Evolutionary conservation across 2,113 vertebrate species (phyloP).

Genomic region (Ceyx cyanopectus): DNA sequence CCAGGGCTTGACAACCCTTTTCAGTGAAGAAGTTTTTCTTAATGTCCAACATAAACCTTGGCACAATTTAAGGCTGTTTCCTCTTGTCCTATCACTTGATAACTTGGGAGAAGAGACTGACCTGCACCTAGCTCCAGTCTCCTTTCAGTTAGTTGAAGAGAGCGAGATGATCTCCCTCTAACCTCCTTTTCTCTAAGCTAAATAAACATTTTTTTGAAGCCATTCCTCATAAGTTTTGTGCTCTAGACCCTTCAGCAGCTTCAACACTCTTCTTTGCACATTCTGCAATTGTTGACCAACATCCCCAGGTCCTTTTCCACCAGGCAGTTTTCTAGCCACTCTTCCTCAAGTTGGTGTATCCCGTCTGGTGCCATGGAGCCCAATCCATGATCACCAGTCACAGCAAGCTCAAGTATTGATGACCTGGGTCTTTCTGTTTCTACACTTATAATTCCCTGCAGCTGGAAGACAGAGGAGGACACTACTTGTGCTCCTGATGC

Average conservation of each 20-base stretch:
- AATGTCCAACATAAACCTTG: no score
- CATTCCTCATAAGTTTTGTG: background rate
- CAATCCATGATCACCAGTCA: background rate
- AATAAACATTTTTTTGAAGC: background rate
- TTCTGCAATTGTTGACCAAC: background rate
- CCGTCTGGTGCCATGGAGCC: no score
- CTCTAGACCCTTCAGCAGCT: background rate
- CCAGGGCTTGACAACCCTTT: no score
- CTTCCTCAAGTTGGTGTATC: no score
- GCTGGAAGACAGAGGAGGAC: background rate
- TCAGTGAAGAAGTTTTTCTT: no score
- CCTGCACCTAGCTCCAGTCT: background rate
- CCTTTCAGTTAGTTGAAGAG: background rate
- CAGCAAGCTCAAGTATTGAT: background rate
- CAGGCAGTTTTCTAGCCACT: background rate
- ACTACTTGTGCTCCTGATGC: background rate
- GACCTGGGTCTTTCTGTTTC: background rate
- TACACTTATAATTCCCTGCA: background rate
- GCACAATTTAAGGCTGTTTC: no score
- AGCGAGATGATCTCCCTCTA: background rate
- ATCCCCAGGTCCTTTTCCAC: background rate
- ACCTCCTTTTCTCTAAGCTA: background rate
- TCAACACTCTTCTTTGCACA: background rate
- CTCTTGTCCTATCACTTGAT: no score
- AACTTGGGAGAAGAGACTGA: background rate